Percentiles rank a stretch among this genome's conserved stretches.
phyloP scores from a whole-genome alignment of 2,113 vertebrate species.

The Edolisoma coerulescens region DNA sequence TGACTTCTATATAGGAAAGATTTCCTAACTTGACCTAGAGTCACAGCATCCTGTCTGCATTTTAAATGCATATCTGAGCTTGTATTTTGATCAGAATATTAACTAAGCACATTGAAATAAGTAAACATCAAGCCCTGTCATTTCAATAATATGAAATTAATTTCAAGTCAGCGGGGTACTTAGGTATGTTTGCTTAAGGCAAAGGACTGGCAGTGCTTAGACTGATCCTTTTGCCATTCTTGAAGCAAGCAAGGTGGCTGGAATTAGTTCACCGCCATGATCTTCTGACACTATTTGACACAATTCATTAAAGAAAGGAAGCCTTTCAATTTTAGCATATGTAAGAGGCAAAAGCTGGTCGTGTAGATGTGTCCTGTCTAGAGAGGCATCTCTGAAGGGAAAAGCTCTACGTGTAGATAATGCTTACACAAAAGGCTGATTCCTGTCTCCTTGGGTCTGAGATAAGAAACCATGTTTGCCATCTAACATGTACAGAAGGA shows the following conservation, averaged over 20 bases:
- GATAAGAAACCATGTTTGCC: background rate
- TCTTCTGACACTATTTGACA: background rate
- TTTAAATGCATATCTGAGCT: background rate
- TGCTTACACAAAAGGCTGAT: background rate
- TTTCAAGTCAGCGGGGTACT: background rate
- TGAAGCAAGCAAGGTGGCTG: background rate
- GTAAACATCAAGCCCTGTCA: background rate
- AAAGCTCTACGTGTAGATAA: background rate
- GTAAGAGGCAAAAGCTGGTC: background rate
- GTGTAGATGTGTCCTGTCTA: background rate
- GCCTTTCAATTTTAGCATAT: background rate
- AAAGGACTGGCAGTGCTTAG: background rate
- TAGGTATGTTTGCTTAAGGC: background rate
- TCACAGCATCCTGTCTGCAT: background rate
- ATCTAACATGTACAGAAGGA: background rate
- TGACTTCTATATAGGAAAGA: background rate
- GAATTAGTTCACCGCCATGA: background rate
- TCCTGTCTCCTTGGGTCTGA: background rate
- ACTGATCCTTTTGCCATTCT: background rate
- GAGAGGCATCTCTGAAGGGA: background rate
- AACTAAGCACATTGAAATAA: background rate
- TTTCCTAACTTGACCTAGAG: background rate
- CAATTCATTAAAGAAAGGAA: background rate
- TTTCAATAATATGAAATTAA: background rate
- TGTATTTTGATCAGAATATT: background rate